Evolutionary conservation across 2,797 vertebrate species (phyloP), one percentile per base, ranked within the genome.

Genomic region (Peromyscus nudipes): DNA sequence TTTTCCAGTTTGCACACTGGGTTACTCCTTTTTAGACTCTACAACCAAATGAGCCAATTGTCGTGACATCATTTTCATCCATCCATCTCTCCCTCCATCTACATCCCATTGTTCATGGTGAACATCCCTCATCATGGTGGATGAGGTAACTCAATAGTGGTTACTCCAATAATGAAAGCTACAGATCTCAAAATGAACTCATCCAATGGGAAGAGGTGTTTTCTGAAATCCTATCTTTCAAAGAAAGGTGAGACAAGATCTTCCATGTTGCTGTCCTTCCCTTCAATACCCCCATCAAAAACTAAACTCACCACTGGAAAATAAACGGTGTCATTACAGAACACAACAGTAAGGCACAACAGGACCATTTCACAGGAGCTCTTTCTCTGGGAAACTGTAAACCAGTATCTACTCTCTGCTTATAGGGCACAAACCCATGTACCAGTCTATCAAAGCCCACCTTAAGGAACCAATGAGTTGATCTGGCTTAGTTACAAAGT

Each of bases 191-290:
- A 46, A 55, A 86, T 23, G 40, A n/a, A 92, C 67, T 67, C 40
- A 43, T 34, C 43, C 80, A 46, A 81, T 79, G 65, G 34, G 14
- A 71, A 29, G 40, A 69, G 4, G 43, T 23, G 4, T 69, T 77
- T 92, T 88, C 60, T 57, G 40, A 95, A 89, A 69, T 43, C 4
- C 81, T 17, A 91, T n/a, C 79, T 82, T 88, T 52, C 55, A 69
- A 25, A 83, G 12, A 92, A 80, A 6, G 34, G 34, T 13, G 11
- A 31, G 19, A 37, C 19, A 75, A 14, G 37, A 64, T 65, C 46
- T 94, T 85, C 43, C 25, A 34, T 57, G 37, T 82, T 88, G 46
- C 40, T 95, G 43, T 65, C 75, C 29, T 71, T 62, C 27, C 55
- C 6, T 46, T 60, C 23, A 65, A 71, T 29, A 71, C 27, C 55